Evolutionary conservation across 2,797 vertebrate species (phyloP), one percentile per base, ranked within the genome.

Genomic region (Pteronotus mesoamericanus): DNA sequence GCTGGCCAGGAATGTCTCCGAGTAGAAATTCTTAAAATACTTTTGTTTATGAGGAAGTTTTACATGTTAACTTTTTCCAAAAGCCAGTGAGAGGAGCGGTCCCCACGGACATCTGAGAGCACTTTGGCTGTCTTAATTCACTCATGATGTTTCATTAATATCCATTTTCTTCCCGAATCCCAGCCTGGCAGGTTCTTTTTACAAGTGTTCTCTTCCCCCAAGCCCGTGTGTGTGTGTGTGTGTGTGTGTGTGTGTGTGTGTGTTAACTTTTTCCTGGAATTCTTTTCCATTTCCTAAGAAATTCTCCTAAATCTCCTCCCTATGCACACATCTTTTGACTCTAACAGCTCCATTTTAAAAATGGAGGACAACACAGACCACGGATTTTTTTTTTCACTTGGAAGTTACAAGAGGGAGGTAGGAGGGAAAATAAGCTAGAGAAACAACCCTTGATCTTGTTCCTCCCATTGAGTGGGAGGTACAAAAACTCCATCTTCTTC

Each of bases 41-140:
- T 97, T 98, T 97, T 98, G 96, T 98, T 98, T 98, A 98, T 98
- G 97, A 98, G 98, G 98, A 98, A 96, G 96, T 98, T 98, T 98
- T 97, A 98, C 98, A 98, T 95, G 94, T 94, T 97, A 96, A 93
- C 88, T 98, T 97, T 98, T 98, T 98, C 97, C 98, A 97, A 98
- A 98, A 77, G 68, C 84, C 96, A 89, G 95, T 6, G 42, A 97
- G 91, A 96, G 94, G 95, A 97, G 93, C 91, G 77, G 96, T 98
- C 97, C 90, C 91, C 80, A 69, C 71, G 93, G 98, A 98, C 98
- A 98, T 98, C 97, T 98, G 98, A 98, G 96, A 98, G 75, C 97
- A 97, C 97, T 98, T 98, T 96, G 97, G 95, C 89, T 97, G 75
- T 96, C 98, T 97, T 98, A 98, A 98, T 98, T 98, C 96, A 89